Base-by-base conservation (phyloP, 1,140 invertebrate species). In the Plutomurus gul region DNA sequence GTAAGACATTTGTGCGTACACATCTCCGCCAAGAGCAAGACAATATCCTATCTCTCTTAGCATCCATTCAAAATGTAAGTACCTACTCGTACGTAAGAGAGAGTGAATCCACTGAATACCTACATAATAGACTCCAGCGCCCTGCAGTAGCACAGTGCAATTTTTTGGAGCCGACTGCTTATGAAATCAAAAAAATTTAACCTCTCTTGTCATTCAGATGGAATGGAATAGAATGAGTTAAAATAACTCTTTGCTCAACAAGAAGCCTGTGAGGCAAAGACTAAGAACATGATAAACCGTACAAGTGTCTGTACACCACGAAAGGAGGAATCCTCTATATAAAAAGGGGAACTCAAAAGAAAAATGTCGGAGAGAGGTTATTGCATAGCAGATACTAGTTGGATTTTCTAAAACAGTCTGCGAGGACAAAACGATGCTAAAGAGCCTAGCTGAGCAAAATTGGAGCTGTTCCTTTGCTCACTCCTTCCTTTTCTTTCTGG, bases 381-480 rank as follows among this genome's bases (percentile, higher is more conserved):
- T 65, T 65, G 56, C 30, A 33, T 25, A 56, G 49, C 13, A 13
- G n/a, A 43, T 43, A 43, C 40, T 43, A 43, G 40, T n/a, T n/a
- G n/a, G n/a, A n/a, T n/a, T n/a, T n/a, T n/a, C n/a, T n/a, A n/a
- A n/a, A n/a, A n/a, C n/a, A n/a, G n/a, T n/a, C n/a, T 43, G n/a
- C 40, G n/a, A 43, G 40, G 70, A 72, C 70, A 72, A 72, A 72
- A 72, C 18, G 70, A 72, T 72, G 70, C 39, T 72, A 72, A 72
- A 46, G 70, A 72, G 70, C 18, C 40, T 40, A 43, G 16, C 70
- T 72, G 70, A 46, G 40, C 36, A 30, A 18, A 72, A 46, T 20
- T n/a, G 11, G 27, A 33, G 33, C 16, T 56, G 11, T 56, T 18
- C 30, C 18, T 37, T 20, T 71, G 27, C 30, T 71, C 10, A 4